Percentiles rank a stretch among this genome's conserved stretches.
phyloP scores from a whole-genome alignment of 92 coral and sea anemone genomes.

The Palythoa grandis region DNA sequence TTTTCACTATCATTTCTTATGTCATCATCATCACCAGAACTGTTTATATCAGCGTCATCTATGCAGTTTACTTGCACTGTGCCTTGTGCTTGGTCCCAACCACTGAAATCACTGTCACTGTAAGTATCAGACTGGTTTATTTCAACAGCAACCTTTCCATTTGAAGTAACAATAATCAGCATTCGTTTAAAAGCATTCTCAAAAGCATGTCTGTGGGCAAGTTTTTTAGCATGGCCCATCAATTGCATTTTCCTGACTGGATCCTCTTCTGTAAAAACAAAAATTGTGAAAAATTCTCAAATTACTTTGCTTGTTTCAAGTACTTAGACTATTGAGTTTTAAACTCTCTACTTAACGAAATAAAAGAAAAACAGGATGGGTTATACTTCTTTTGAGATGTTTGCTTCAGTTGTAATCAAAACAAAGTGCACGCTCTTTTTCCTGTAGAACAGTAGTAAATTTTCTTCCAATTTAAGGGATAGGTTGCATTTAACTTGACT shows the following conservation, averaged over 20 bases:
- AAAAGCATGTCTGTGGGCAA: constrained; percentile 82
- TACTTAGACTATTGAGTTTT: background rate
- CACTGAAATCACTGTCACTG: background rate
- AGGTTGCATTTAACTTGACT: too few relatives aligned
- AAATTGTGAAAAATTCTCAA: background rate
- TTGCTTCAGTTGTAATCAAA: too few relatives aligned
- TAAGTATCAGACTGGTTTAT: constrained; percentile 67
- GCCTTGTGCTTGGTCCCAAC: constrained; percentile 50
- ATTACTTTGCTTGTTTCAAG: background rate
- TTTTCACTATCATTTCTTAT: background rate
- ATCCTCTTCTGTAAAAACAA: constrained; percentile 67
- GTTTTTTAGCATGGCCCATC: constrained; percentile 77
- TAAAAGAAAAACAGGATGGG: too few relatives aligned
- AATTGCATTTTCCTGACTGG: constrained; percentile 66
- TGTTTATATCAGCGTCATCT: constrained; percentile 41
- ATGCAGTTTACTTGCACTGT: constrained; percentile 64
- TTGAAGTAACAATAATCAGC: constrained; percentile 66
- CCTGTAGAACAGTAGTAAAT: too few relatives aligned
- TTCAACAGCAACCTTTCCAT: constrained; percentile 82
- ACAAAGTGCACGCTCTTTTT: too few relatives aligned
- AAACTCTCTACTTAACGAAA: background rate
- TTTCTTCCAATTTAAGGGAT: too few relatives aligned
- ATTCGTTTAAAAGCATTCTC: constrained; percentile 87
- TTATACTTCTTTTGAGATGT: too few relatives aligned
- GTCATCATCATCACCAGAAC: background rate